A percentile compares a stretch with the other conserved stretches of the same genome.
These are phyloP conservation scores for Aricia agestis DNA, from an alignment of 1,140 invertebrate genomes.

Conservation along the genomic window DNA sequence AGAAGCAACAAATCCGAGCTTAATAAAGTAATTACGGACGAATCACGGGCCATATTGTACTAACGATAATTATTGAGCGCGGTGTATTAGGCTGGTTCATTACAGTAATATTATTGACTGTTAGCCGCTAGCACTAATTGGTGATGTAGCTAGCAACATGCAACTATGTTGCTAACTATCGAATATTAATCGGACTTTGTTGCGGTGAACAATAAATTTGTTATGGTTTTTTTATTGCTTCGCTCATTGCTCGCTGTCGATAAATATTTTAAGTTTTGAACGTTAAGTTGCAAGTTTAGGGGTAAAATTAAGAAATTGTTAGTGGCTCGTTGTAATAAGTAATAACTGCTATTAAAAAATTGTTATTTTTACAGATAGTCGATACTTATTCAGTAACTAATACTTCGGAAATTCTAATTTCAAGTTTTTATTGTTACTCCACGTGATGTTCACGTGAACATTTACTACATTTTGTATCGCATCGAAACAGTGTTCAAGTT, in stretches of 20 bases:
- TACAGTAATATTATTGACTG: conserved; percentile 8
- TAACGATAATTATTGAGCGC: neutral
- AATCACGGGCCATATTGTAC: conserved; percentile 1
- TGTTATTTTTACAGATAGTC: no score
- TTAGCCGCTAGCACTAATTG: neutral
- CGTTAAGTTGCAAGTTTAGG: no score
- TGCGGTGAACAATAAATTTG: conserved; percentile 2
- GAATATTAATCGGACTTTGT: neutral
- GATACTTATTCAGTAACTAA: no score
- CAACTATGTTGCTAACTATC: neutral
- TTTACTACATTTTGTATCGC: no score
- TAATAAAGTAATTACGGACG: conserved; percentile 7
- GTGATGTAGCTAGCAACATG: neutral
- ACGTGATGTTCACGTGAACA: no score
- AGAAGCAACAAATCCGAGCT: neutral
- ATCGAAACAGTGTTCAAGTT: no score
- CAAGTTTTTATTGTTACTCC: no score
- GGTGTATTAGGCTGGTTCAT: neutral
- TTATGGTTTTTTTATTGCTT: neutral
- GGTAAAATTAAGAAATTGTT: no score
- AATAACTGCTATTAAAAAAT: no score
- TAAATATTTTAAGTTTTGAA: no score
- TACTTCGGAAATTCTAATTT: no score
- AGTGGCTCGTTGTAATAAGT: no score
- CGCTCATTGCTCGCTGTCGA: neutral